Evolutionary conservation across 2,888 invertebrate genomes (phyloP), one percentile per base, ranked within the genome.

Genomic region (Keiferia lycopersicella): DNA sequence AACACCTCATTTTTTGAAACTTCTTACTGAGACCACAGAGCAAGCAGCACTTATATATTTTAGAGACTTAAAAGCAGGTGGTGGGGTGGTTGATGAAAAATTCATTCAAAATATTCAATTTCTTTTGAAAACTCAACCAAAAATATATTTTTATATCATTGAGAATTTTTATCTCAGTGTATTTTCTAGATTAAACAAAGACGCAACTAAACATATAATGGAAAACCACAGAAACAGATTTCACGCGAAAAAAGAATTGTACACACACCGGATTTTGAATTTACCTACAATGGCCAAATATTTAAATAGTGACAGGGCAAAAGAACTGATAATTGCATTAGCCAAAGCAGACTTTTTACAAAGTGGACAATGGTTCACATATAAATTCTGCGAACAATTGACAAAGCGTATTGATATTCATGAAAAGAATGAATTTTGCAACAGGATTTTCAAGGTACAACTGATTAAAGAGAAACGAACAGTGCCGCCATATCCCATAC

Each of bases 21-120:
- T 81, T 0, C 67, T 87, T n/a, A 76, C 80, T 38, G 84, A 86
- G 69, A 75, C 66, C 4, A 77, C 74, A 65, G 79, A 84, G 3
- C 63, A 66, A 66, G 73, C 80, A 0, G 77, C 79, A 0, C 76
- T 77, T 67, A 60, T 81, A 41, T 87, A 53, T 76, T 67, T 87
- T 77, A 50, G 78, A 83, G 26, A 69, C 71, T 3, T 66, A 86
- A n/a, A 66, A 69, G 8, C 70, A 65, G 53, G 26, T 53, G 53
- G 53, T 26, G 7, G 26, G 14, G 26, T 34, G 10, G 34, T 26
- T 0, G 73, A 80, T 38, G 65, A 69, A 14, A 64, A 11, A 67
- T 81, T 0, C 68, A 74, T 48, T 11, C 41, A 1, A 63, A 64
- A n/a, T 83, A 82, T 63, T 62, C 77, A 75, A 71, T 71, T 67